A percentile compares a stretch with the other conserved stretches of the same genome.
These are phyloP conservation scores for Pseudocheirus occidentalis DNA, from an alignment of 2,797 vertebrate species.

Conservation along the genomic window DNA sequence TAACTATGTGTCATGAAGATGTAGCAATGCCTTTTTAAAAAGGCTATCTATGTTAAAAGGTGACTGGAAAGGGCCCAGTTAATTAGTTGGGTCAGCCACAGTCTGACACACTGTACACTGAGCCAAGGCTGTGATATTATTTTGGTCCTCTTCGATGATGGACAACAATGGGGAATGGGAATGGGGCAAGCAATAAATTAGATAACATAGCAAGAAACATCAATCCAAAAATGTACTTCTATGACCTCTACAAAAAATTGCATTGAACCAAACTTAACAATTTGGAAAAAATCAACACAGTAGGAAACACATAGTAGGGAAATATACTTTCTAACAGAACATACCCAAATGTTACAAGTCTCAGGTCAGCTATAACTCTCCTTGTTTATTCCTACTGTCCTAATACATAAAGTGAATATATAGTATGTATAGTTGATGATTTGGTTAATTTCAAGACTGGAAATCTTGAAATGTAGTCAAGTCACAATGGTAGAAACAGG, in stretches of 20 bases:
- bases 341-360: neutral
- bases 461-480: conserved; percentile 42
- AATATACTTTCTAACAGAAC: neutral
- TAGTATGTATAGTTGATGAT: neutral
- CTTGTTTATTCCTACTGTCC: conserved; percentile 8
- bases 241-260: conserved; percentile 27
- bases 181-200: neutral
- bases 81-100: neutral
- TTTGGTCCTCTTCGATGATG: neutral
- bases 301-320: neutral
- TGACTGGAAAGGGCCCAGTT: conserved; percentile 42
- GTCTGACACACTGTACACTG: neutral
- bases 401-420: neutral
- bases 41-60: conserved; percentile 52
- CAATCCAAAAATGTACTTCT: conserved; percentile 32
- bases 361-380: neutral
- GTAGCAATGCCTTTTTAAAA: conserved; percentile 51
- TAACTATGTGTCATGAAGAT: conserved; percentile 41
- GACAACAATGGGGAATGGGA: neutral
- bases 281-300: conserved; percentile 15
- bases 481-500: neutral
- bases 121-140: neutral
- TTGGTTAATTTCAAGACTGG: conserved; percentile 34
- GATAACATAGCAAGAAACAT: neutral
- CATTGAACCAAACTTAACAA: conserved; percentile 21